Evolutionary conservation across 1,140 invertebrate species (phyloP), one percentile per base, ranked within the genome.

Genomic region (Leucophenga varia): DNA sequence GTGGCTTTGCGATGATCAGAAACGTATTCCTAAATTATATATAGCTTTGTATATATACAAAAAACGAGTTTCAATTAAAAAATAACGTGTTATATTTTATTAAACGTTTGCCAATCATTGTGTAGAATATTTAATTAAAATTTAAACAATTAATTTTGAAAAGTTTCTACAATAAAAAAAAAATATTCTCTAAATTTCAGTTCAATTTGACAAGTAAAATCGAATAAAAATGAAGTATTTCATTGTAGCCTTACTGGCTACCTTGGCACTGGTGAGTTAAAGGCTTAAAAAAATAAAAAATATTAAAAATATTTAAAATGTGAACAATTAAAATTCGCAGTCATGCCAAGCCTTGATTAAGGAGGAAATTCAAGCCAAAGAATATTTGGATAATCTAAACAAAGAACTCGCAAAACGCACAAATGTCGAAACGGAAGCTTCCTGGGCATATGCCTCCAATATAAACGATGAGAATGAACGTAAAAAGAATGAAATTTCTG

Each of bases 401-500:
- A 76, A 75, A 17, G 78, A 79, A 46, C 59, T 77, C n/a, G 80
- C 79, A 1, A 51, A 76, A 41, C 81, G 82, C 68, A 79, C 77
- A 43, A 83, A 86, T 59, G 74, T 77, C 9, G 74, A 78, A 1
- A 78, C 77, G 1, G 56, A 80, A 1, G 82, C 81, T 0, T 75
- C 82, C 22, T 91, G 88, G 88, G 79, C 78, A 6, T 91, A 89
- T 55, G 82, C 81, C 1, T 86, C 87, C 0, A 88, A 91, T 63
- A 79, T 91, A 12, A 90, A 86, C 1, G 81, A 84, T 43, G 79
- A 80, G 30, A 90, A 88, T 68, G 79, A 86, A 8, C 79, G 79
- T 21, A 78, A 74, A 31, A 81, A 84, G 68, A 63, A 79, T 14
- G 73, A 77, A 41, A 52, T 74, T 1, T 72, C 77, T 2, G 61